Conservation (phyloP, 2,113 vertebrate species). For the Puntigrus tetrazona region DNA sequence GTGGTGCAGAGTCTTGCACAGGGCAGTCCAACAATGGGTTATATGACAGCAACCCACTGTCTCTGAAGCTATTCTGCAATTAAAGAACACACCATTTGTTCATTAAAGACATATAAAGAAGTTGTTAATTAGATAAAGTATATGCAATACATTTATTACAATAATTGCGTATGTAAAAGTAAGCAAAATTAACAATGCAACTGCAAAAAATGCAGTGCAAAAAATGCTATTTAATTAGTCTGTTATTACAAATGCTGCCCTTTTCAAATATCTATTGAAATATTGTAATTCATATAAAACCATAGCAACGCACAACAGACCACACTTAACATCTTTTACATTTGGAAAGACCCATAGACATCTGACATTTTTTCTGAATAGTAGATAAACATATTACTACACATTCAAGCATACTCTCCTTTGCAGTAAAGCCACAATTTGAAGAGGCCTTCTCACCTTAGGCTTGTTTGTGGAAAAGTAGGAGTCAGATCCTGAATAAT, state of each 20-base stretch:
- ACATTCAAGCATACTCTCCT: neutral
- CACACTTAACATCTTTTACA: neutral
- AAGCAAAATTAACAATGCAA: neutral
- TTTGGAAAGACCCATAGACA: neutral
- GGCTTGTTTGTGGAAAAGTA: slow-evolving; percentile 56
- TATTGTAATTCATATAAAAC: too few species aligned
- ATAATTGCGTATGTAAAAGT: neutral
- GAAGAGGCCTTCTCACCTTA: slow-evolving; percentile 63
- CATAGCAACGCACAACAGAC: neutral
- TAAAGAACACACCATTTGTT: slow-evolving; percentile 18
- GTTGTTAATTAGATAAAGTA: neutral
- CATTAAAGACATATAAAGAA: neutral
- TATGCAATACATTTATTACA: neutral
- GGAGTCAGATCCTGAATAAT: slow-evolving; percentile 54
- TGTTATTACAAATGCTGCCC: neutral
- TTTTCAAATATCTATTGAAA: neutral
- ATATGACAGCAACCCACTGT: slow-evolving; percentile 34
- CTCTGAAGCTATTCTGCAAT: slow-evolving; percentile 59
- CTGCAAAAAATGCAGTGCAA: too few species aligned
- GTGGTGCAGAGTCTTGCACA: slow-evolving; percentile 55
- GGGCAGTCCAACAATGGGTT: slow-evolving; percentile 39
- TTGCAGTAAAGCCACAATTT: neutral
- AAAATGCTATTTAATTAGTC: neutral
- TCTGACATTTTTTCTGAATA: neutral
- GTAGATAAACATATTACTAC: neutral